These are phyloP conservation scores for Malacoraja senta DNA, from an alignment of 2,797 vertebrate species.

Conservation along the genomic window DNA sequence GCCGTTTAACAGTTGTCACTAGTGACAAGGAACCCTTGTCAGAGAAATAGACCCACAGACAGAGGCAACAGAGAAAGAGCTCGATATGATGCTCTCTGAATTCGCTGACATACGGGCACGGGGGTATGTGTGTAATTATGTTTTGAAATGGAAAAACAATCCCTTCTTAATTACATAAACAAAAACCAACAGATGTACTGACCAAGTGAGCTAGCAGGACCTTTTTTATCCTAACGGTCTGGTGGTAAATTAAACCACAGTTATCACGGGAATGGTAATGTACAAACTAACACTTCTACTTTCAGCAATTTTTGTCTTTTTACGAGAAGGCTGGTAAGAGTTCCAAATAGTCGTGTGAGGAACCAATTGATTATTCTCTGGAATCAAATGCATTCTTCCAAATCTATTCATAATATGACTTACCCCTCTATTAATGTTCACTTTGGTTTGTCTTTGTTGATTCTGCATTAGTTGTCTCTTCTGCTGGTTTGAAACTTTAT, in stretches of 20 bases:
- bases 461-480: slow-evolving; percentile 46
- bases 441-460: slow-evolving; percentile 45
- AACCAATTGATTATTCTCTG: background rate
- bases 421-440: slow-evolving; percentile 53
- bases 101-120: too few relatives aligned
- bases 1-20: too few relatives aligned
- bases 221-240: background rate
- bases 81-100: too few relatives aligned
- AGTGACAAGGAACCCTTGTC: too few relatives aligned
- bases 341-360: background rate
- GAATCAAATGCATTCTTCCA: slow-evolving; percentile 2
- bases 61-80: too few relatives aligned
- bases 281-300: background rate
- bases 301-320: background rate
- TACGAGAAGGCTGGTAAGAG: background rate
- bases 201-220: background rate
- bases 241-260: background rate
- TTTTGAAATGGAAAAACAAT: too few relatives aligned
- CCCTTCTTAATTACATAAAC: background rate
- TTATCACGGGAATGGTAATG: background rate
- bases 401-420: slow-evolving; percentile 39
- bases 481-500: slow-evolving; percentile 48
- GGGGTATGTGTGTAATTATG: too few relatives aligned
- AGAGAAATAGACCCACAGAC: too few relatives aligned
- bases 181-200: background rate